Base-by-base conservation (phyloP, 1,140 invertebrate species). In the Wiebesia pumilae region DNA sequence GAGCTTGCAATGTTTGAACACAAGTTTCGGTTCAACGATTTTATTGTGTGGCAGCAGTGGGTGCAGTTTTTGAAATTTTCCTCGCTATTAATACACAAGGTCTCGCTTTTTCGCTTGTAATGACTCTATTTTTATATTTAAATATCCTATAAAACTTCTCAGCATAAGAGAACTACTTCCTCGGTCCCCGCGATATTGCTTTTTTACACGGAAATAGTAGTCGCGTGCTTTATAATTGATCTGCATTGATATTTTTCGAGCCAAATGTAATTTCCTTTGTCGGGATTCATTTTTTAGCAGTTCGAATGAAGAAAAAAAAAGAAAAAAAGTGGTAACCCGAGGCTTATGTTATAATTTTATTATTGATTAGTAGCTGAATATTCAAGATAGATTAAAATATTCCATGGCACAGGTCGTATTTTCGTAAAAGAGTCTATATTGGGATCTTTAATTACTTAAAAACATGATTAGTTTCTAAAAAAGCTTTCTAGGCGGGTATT, bases 81-180 rank as follows among this genome's bases (percentile, higher is more conserved):
- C n/a, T 27, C 7, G 21, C 81, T 14, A 83, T 83, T 73, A 73
- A 71, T 30, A 83, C 35, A 16, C 35, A 69, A 12, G n/a, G 38
- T 47, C 43, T n/a, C 65, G 43, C 40, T 47, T 71, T 71, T 82
- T 51, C 38, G 24, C 65, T 51, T 24, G 21, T 21, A 30, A n/a
- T 62, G 35, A 10, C 27, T 62, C 24, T 27, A 62, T 62, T 62
- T 62, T 62, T 62, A 62, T 62, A 62, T 62, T 62, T 62, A 27
- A 27, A 62, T 62, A 10, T 10, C 58, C 24, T 27, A 62, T 62
- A 62, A 62, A 62, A 62, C 2, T 62, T 62, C 51, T 62, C 24
- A 62, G 58, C 24, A 27, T 9, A 54, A 2, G 58, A 62, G 24
- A 24, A 62, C 4, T 27, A 62, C 3, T 14, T 27, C 4, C 58